Percentiles rank a stretch among this genome's conserved stretches.
Conservation (phyloP, 2,797 vertebrate genomes). For the Huso huso region DNA sequence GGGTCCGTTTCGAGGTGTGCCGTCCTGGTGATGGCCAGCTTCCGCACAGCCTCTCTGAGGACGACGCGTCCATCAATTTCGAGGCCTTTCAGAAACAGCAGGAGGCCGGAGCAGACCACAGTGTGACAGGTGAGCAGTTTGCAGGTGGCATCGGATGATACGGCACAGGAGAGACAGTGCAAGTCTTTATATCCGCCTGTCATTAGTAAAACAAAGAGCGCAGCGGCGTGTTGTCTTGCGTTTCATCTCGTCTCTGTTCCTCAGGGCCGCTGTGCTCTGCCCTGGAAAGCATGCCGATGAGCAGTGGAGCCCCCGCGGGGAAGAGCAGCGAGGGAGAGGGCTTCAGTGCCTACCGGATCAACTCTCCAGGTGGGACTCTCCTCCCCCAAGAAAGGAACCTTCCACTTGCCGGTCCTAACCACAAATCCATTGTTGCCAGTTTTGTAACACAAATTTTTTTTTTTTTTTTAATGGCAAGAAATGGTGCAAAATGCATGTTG, state of each 20-base stretch:
- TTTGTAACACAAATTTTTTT: too few species aligned
- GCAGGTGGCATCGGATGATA: not conserved
- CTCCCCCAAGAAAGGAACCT: not conserved
- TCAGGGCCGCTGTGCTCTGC: constrained; percentile 2
- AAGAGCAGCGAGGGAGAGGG: constrained; percentile 6
- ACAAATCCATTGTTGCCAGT: too few species aligned
- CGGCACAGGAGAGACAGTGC: not conserved
- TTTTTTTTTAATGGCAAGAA: too few species aligned
- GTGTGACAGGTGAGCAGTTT: constrained; percentile 37
- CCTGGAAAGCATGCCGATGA: not conserved
- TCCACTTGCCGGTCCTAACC: too few species aligned
- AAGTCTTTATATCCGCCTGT: not conserved
- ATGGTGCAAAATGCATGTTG: too few species aligned
- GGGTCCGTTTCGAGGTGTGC: constrained; percentile 81
- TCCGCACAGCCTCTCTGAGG: constrained; percentile 58
- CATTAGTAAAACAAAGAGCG: too few species aligned
- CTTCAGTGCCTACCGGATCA: constrained; percentile 1
- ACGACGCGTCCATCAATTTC: constrained; percentile 66
- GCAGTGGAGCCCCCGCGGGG: not conserved
- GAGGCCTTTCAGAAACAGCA: constrained; percentile 71
- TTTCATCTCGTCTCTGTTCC: not conserved
- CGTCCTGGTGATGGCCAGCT: constrained; percentile 60
- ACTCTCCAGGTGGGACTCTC: not conserved
- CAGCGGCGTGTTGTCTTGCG: too few species aligned
- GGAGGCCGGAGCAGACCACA: constrained; percentile 50